Conservation (phyloP, 2,797 vertebrate genomes). For the Diplodus sargus region DNA sequence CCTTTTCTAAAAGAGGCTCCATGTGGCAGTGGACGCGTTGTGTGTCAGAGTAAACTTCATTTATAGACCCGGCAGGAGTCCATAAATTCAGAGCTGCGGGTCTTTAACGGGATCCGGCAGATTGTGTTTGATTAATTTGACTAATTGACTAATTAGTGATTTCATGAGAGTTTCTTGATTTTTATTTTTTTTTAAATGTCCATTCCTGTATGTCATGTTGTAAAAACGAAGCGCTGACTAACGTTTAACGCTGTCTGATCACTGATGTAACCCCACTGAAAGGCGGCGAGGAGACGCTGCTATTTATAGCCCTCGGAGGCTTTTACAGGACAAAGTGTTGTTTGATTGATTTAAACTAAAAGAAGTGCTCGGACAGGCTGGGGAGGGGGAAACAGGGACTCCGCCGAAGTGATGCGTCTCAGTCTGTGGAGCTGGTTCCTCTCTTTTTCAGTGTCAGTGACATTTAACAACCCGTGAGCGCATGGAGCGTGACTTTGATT, state of each 20-base stretch:
- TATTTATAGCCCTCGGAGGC: constrained; percentile 45
- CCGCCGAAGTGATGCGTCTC: background rate
- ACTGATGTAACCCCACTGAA: constrained; percentile 26
- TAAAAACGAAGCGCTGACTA: background rate
- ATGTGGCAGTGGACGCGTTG: background rate
- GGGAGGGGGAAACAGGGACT: background rate
- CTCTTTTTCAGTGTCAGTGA: background rate
- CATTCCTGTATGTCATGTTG: background rate
- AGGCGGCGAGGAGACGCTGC: constrained; percentile 3
- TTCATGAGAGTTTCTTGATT: background rate
- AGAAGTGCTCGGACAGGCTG: background rate
- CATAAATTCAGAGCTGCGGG: constrained; percentile 12
- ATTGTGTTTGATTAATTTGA: constrained; percentile 16
- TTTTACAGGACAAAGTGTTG: constrained; percentile 21
- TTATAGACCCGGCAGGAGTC: background rate
- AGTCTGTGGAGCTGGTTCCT: background rate
- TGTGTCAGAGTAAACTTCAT: background rate
- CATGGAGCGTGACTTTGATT: background rate
- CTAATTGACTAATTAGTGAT: background rate
- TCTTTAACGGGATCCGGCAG: constrained; percentile 12
- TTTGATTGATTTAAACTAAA: constrained; percentile 14
- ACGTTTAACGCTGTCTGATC: constrained; percentile 8
- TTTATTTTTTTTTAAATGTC: background rate
- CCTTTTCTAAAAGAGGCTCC: background rate
- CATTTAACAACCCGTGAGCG: background rate